Evolutionary conservation across 2,797 vertebrate genomes (phyloP), one percentile per base, ranked within the genome.

Genomic region (Spea hammondii): DNA sequence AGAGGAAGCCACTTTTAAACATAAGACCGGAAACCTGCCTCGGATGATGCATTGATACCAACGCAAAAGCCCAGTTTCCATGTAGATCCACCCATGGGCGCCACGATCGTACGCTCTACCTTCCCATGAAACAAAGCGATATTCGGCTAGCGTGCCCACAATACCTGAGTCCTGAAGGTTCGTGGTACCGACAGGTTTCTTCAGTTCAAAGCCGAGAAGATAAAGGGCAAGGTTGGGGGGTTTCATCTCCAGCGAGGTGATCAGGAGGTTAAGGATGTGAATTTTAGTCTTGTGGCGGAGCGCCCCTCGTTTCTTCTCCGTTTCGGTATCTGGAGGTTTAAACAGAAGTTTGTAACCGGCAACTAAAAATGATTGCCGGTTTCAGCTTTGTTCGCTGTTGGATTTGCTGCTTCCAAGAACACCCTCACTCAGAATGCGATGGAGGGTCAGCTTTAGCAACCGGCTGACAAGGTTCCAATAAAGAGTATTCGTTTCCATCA

Each of bases 131-230:
- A 32, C 2, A 32, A 32, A 32, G 32, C 32, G 32, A 32, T 32
- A 32, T 32, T 32, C 32, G 32, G 32, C 32, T 32, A 32, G 32
- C 32, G 32, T 32, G 32, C 32, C 32, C 32, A 32, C 32, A 32
- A 5, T 60, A 99, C 98, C 98, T 89, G 96, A 95, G 76, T 99
- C 97, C 84, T 99, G 98, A 0, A 99, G 92, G 85, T 96, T 99
- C 60, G 97, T 98, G 49, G 96, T 96, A 75, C 92, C 95, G 68
- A 98, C 95, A 0, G 96, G 94, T 86, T 99, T 99, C 90, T 98
- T 99, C 46, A 98, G 89, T 83, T 99, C 96, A 5, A 95, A 99
- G 54, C 98, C 98, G 90, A 99, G 70, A 9, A 99, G 90, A 86
- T 98, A 99, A 4, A 99, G 88, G 2, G 95, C 96, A 80, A 99